A percentile compares a stretch with the other conserved stretches of the same genome.
Conservation (phyloP, 1,140 invertebrate species). For the Camponotus vicinus region DNA sequence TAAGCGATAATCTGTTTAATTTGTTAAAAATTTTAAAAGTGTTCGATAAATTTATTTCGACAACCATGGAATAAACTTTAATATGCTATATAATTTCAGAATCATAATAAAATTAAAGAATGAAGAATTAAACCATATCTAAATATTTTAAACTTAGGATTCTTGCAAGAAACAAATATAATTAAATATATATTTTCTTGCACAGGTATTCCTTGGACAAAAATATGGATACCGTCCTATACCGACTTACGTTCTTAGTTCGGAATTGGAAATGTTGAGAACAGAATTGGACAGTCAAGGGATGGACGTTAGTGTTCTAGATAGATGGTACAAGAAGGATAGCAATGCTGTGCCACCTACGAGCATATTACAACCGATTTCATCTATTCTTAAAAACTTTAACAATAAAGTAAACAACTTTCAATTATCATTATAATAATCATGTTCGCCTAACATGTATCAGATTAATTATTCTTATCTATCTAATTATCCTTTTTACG, state of each 20-base stretch:
- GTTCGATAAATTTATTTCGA: not conserved
- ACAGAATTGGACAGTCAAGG: slow-evolving; percentile 93
- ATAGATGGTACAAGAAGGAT: slow-evolving; percentile 98
- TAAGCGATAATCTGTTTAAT: not conserved
- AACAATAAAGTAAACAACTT: slow-evolving; percentile 95
- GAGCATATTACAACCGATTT: slow-evolving; percentile 98
- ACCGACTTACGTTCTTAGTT: slow-evolving; percentile 97
- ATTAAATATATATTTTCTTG: slow-evolving; percentile 28
- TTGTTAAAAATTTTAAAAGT: not conserved
- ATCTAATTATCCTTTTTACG: not conserved
- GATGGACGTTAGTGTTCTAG: slow-evolving; percentile 94
- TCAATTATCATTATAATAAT: not conserved
- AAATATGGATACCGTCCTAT: slow-evolving; percentile 99
- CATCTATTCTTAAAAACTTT: slow-evolving; percentile 98
- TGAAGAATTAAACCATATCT: not conserved
- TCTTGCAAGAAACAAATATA: not conserved
- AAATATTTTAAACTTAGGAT: not conserved
- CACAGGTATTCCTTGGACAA: slow-evolving; percentile 96
- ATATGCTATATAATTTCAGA: not conserved
- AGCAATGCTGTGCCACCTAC: slow-evolving; percentile 97
- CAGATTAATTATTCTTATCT: slow-evolving; percentile 7
- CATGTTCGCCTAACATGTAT: not conserved
- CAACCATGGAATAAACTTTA: not conserved
- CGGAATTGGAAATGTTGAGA: slow-evolving; percentile 95
- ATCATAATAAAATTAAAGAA: not conserved